A percentile compares a stretch with the other conserved stretches of the same genome.
Conservation (phyloP, 2,797 vertebrate species). For the Cyprinodon diabolis region DNA sequence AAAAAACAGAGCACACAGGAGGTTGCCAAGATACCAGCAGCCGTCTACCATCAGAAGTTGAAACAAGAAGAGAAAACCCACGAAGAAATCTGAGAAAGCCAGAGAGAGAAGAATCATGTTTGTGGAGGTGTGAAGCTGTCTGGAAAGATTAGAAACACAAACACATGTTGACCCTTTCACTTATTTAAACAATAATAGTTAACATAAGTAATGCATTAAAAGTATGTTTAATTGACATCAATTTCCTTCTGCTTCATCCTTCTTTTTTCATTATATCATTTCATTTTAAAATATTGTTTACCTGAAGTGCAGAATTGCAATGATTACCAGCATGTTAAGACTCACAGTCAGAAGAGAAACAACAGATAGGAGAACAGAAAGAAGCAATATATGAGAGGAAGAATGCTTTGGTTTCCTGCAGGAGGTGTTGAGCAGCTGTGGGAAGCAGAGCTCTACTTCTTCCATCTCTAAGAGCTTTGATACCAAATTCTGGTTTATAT, state of each 20-base stretch:
- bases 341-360: not conserved
- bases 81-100: slow-evolving; percentile 51
- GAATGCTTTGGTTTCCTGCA: too few relatives aligned
- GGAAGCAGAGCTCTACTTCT: not conserved
- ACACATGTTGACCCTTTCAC: not conserved
- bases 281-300: not conserved
- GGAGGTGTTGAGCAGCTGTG: too few relatives aligned
- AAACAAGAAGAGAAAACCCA: slow-evolving; percentile 50
- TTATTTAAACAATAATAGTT: not conserved
- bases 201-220: not conserved
- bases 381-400: not conserved
- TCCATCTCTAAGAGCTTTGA: slow-evolving; percentile 7
- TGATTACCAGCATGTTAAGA: not conserved
- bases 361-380: not conserved
- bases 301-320: not conserved
- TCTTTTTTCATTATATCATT: not conserved
- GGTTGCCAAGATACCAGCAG: slow-evolving; percentile 61
- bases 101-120: slow-evolving; percentile 61
- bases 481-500: not conserved
- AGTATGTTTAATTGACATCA: not conserved
- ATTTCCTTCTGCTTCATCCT: too few relatives aligned
- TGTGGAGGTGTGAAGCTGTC: slow-evolving; percentile 60
- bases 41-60: slow-evolving; percentile 37
- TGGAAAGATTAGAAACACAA: slow-evolving; percentile 19
- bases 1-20: slow-evolving; percentile 38